phyloP scores from a whole-genome alignment of 2,797 vertebrate species.

The Neomorphus geoffroyi region DNA sequence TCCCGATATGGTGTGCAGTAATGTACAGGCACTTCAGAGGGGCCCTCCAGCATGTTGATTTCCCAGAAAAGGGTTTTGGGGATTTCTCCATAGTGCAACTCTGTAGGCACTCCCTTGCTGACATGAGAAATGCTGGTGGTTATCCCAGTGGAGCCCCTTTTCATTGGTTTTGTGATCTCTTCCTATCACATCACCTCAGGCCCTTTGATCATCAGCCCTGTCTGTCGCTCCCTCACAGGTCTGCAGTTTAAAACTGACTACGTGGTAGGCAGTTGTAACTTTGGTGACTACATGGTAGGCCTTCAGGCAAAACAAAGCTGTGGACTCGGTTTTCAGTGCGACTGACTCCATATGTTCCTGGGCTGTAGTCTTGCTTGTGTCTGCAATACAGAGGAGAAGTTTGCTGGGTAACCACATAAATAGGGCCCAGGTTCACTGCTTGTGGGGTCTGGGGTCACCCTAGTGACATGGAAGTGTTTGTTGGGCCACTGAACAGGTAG shows the following conservation, averaged over 20 bases:
- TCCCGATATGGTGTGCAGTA: not conserved
- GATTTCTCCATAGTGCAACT: not conserved
- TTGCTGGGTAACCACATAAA: not conserved
- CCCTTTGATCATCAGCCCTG: not conserved
- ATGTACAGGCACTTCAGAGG: not conserved
- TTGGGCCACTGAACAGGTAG: not conserved
- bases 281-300: too few species aligned
- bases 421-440: not conserved
- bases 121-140: not conserved
- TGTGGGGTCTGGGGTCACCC: not conserved
- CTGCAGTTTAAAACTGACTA: not conserved
- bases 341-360: not conserved
- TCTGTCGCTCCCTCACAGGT: accelerated
- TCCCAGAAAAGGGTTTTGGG: not conserved
- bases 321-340: not conserved
- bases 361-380: not conserved
- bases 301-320: not conserved
- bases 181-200: not conserved
- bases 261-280: not conserved
- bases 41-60: not conserved
- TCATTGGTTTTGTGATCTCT: not conserved
- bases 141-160: not conserved
- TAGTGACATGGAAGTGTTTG: not conserved
- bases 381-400: not conserved
- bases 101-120: not conserved